Conservation (phyloP, 35 echinoderm and acorn worm genomes). For the Apostichopus parvimensis region DNA sequence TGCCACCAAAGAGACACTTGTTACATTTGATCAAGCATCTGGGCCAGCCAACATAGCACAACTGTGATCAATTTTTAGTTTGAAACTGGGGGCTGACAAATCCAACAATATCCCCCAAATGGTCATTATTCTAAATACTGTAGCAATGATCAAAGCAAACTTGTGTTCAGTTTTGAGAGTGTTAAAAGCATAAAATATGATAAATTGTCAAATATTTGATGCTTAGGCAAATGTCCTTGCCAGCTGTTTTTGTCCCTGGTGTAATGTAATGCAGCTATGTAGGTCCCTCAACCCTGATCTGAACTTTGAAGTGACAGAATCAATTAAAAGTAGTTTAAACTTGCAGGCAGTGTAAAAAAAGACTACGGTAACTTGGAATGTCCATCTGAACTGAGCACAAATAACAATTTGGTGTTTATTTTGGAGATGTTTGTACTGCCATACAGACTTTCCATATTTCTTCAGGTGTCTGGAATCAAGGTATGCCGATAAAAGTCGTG, state of each 20-base stretch:
- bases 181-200: neutral
- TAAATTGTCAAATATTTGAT: neutral
- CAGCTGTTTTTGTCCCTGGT: conserved; percentile 43
- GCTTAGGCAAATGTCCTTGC: neutral
- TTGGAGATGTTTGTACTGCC: too few relatives aligned
- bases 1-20: too few relatives aligned
- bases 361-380: neutral
- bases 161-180: neutral
- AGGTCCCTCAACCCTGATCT: neutral
- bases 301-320: neutral
- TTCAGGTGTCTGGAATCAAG: too few relatives aligned
- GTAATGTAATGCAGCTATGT: conserved; percentile 6
- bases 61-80: too few relatives aligned
- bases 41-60: too few relatives aligned
- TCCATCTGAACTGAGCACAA: neutral
- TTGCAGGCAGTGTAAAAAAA: neutral
- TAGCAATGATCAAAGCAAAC: neutral
- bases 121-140: neutral
- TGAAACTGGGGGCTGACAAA: too few relatives aligned
- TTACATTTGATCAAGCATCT: too few relatives aligned
- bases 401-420: too few relatives aligned
- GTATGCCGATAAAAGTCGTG: too few relatives aligned
- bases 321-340: neutral
- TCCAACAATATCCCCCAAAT: neutral
- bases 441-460: too few relatives aligned